Percentiles rank a stretch among this genome's conserved stretches.
These are phyloP conservation scores for Acromyrmex heyeri DNA, from an alignment of 1,140 invertebrate genomes.

Conservation along the genomic window DNA sequence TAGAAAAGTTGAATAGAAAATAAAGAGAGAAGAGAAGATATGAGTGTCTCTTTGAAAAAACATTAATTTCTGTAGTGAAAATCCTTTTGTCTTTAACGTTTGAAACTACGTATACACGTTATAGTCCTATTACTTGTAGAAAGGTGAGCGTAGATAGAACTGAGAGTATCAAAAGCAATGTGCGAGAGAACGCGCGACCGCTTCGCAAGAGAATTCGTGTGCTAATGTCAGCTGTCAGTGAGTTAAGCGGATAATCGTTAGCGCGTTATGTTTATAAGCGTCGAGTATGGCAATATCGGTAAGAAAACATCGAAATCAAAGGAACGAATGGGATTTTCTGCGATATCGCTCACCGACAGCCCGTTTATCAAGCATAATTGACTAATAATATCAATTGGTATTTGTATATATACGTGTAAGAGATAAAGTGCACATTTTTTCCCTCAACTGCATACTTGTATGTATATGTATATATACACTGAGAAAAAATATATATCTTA, in stretches of 20 bases:
- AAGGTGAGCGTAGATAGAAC: slow-evolving; percentile 47
- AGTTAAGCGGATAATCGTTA: slow-evolving; percentile 56
- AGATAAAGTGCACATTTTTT: background rate
- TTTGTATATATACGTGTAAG: background rate
- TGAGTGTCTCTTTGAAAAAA: background rate
- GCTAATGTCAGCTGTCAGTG: slow-evolving; percentile 62
- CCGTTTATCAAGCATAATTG: slow-evolving; percentile 39
- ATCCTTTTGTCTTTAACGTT: background rate
- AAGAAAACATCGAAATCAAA: slow-evolving; percentile 39
- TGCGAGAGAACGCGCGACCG: slow-evolving; percentile 25
- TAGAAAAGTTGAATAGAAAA: background rate
- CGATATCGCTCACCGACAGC: slow-evolving; percentile 7
- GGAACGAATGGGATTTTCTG: slow-evolving; percentile 42
- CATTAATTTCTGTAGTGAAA: background rate
- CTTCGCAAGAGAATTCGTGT: slow-evolving; percentile 47
- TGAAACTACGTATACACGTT: background rate
- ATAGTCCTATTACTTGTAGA: slow-evolving; percentile 36
- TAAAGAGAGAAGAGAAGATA: background rate
- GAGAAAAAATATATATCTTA: too few relatives aligned
- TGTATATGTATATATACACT: background rate
- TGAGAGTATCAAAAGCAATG: slow-evolving; percentile 40
- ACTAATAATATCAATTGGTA: slow-evolving; percentile 34
- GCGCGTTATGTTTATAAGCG: slow-evolving; percentile 50
- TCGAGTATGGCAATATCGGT: background rate
- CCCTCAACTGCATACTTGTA: background rate